Base-by-base conservation (phyloP, 2,113 vertebrate genomes). In the Haemorhous mexicanus region DNA sequence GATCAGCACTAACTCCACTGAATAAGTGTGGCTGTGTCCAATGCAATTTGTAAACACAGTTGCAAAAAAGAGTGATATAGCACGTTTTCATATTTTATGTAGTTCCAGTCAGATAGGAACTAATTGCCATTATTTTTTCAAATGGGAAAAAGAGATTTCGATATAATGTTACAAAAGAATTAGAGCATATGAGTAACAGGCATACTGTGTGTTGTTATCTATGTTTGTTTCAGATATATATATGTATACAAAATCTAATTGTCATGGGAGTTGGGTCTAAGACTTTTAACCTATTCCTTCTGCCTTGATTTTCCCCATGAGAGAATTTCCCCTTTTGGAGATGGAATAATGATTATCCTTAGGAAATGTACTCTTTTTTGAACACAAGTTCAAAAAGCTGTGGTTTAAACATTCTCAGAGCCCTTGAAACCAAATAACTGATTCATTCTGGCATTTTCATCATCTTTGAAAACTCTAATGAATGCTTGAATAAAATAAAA, bases 361-460 rank as follows among this genome's bases (percentile, higher is more conserved):
- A 79, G 64, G 68, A 94, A 89, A 85, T 53, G 6, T 12, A 75
- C 16, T 68, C 7, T 39, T 72, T 80, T 84, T 75, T 63, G 61
- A 94, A 70, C 4, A 11, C 11, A 56, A 61, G 28, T 89, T 89
- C 69, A 73, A 50, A 83, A 93, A 86, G 63, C 27, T 75, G 24
- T 52, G 7, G 6, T 81, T 85, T 91, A 75, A 95, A 84, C 28
- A 46, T 27, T 62, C 24, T 61, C 28, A 37, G 35, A 73, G 33
- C 6, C 68, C 63, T 94, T 84, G 50, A 85, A 93, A 47, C 24
- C 47, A 85, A 91, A 63, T 70, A 80, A 43, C 47, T 69, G 44
- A 78, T 86, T 90, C 61, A 72, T 85, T 95, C 68, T 67, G 63
- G 59, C 46, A 81, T 72, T 96, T 95, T 73, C 66, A 73, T 44